phyloP scores from a whole-genome alignment of 2,888 invertebrate genomes.

The Dascillus cervinus region DNA sequence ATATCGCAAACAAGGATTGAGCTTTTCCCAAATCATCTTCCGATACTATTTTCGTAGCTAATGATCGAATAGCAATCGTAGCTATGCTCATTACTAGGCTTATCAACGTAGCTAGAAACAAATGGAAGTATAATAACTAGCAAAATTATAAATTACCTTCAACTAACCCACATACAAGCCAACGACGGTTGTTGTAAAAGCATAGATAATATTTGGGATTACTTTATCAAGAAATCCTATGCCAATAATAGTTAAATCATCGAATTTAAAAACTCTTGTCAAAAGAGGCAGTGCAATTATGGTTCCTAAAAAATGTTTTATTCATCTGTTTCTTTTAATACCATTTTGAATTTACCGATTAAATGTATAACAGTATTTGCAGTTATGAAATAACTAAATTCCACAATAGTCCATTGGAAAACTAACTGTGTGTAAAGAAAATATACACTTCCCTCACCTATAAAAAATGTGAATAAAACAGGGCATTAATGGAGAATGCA shows the following conservation, averaged over 20 bases:
- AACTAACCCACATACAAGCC: constrained; percentile 38
- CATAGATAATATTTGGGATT: constrained; percentile 36
- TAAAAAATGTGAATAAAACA: constrained; percentile 24
- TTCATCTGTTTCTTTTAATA: not conserved
- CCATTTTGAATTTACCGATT: constrained; percentile 40
- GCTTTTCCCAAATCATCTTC: constrained; percentile 37
- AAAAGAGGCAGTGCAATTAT: constrained; percentile 28
- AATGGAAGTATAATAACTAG: not conserved
- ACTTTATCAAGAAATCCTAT: constrained; percentile 40
- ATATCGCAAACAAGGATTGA: constrained; percentile 52
- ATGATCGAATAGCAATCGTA: constrained; percentile 33
- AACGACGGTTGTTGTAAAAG: constrained; percentile 29
- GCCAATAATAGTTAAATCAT: constrained; percentile 35
- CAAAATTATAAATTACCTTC: not conserved
- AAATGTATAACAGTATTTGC: constrained; percentile 50
- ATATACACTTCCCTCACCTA: constrained; percentile 53
- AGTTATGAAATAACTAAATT: constrained; percentile 51
- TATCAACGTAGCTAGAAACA: constrained; percentile 12
- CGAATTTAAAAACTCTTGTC: constrained; percentile 32
- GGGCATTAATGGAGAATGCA: not conserved
- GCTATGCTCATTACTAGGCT: constrained; percentile 34
- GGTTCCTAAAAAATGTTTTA: constrained; percentile 9
- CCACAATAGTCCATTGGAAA: constrained; percentile 52
- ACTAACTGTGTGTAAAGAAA: constrained; percentile 52
- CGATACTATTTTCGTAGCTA: constrained; percentile 37